phyloP scores from a whole-genome alignment of 2,888 invertebrate species.

The Apamea epomidion region DNA sequence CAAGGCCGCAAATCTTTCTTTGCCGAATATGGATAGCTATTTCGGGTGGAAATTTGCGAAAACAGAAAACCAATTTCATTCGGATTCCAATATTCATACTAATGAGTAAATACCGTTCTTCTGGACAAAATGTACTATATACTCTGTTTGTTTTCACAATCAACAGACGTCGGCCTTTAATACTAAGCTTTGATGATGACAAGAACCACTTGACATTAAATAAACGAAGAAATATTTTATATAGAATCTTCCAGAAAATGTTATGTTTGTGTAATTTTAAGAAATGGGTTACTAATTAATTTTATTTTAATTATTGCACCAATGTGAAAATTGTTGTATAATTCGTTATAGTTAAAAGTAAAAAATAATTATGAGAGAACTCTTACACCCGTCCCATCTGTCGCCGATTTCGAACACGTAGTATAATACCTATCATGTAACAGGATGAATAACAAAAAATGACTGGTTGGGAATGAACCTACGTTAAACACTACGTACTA shows the following conservation, averaged over 20 bases:
- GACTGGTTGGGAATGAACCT: not conserved
- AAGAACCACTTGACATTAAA: not conserved
- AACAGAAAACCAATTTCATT: not conserved
- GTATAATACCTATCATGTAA: not conserved
- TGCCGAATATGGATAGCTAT: not conserved
- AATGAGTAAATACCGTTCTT: not conserved
- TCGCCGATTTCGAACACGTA: not conserved
- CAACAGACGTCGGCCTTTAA: not conserved
- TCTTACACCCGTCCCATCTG: not conserved
- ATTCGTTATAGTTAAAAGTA: not conserved
- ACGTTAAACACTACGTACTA: not conserved
- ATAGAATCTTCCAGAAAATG: slow-evolving; percentile 15
- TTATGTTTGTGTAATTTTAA: slow-evolving; percentile 35
- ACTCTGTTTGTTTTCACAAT: not conserved
- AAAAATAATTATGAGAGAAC: not conserved
- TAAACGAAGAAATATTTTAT: slow-evolving; percentile 1
- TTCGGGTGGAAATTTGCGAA: not conserved
- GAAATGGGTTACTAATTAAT: slow-evolving; percentile 23
- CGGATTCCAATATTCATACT: not conserved
- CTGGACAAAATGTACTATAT: not conserved
- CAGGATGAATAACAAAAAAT: not conserved
- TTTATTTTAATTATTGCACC: slow-evolving; percentile 1
- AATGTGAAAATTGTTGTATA: not conserved
- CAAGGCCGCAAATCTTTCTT: not conserved
- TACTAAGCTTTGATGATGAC: not conserved